A percentile compares a stretch with the other conserved stretches of the same genome.
Evolutionary conservation across 2,797 vertebrate species (phyloP).

Genomic region (Coilia nasus): DNA sequence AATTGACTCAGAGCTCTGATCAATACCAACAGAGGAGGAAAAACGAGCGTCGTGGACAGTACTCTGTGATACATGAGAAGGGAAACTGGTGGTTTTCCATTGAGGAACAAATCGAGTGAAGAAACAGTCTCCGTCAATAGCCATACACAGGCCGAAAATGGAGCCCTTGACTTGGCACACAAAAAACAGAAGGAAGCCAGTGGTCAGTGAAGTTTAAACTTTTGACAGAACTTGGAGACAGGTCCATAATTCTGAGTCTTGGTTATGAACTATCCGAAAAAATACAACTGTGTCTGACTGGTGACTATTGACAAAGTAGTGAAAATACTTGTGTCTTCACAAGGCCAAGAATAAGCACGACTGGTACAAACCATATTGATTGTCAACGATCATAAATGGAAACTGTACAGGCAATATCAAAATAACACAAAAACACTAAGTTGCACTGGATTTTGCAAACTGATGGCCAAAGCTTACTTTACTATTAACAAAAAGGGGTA

Average conservation of each 20-base stretch:
- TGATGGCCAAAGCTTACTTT: no score
- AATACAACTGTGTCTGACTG: neutral
- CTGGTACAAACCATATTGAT: neutral
- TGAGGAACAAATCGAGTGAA: neutral
- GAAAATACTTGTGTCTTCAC: neutral
- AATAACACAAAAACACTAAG: neutral
- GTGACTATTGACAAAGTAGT: neutral
- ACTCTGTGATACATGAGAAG: constrained; percentile 9
- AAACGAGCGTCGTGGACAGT: neutral
- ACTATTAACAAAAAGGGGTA: neutral
- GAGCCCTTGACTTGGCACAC: neutral
- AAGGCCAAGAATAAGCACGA: neutral
- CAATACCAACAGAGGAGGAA: neutral
- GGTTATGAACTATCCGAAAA: neutral
- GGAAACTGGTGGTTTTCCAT: constrained; percentile 4
- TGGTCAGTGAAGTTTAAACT: neutral
- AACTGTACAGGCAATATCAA: neutral
- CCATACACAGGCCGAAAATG: neutral
- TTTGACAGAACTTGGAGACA: neutral
- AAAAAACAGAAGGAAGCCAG: neutral
- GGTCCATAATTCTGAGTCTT: neutral
- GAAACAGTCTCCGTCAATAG: neutral
- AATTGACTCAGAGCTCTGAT: constrained; percentile 15
- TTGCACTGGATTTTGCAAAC: neutral
- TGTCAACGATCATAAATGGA: neutral